Evolutionary conservation across 2,797 vertebrate species (phyloP).

Genomic region (Fistularia commersonii): DNA sequence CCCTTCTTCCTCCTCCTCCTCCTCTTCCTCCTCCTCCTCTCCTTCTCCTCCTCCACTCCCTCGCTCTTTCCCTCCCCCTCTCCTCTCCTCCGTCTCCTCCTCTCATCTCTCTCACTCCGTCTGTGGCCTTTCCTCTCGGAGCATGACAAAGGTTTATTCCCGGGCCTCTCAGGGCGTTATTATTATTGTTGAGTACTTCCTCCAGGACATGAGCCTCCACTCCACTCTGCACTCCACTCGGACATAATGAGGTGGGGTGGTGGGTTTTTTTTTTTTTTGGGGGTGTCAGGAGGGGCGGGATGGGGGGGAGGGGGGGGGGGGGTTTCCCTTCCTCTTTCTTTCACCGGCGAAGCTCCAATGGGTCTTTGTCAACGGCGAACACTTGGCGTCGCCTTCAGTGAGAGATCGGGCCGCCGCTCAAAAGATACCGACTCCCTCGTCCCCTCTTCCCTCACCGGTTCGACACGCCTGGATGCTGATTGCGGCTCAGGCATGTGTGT

Average conservation of each 20-base stretch:
- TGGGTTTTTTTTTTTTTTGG: no score
- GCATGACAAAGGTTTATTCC: constrained; percentile 81
- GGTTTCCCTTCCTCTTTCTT: constrained; percentile 45
- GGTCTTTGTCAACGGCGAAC: constrained; percentile 60
- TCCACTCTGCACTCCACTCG: constrained; percentile 59
- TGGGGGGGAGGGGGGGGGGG: constrained; percentile 71
- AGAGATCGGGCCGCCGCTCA: constrained; percentile 49
- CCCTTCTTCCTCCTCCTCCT: constrained; percentile 58
- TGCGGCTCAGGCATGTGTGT: no score
- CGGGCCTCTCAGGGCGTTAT: constrained; percentile 85
- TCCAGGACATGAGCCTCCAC: constrained; percentile 76
- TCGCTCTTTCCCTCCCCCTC: constrained; percentile 33
- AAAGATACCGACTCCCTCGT: no score
- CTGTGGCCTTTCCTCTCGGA: constrained; percentile 53
- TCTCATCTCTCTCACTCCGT: constrained; percentile 10
- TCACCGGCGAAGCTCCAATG: constrained; percentile 28
- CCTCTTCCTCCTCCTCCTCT: constrained; percentile 53
- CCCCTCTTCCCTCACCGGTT: no score
- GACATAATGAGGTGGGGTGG: constrained; percentile 58
- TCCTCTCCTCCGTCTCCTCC: constrained; percentile 39
- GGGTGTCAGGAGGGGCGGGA: no score
- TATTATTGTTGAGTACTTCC: constrained; percentile 90
- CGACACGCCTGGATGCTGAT: no score
- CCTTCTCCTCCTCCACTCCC: constrained; percentile 36
- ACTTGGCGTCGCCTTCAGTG: constrained; percentile 70